A percentile compares a stretch with the other conserved stretches of the same genome.
These are phyloP conservation scores for Odontamblyopus lacepedii DNA, from an alignment of 2,797 vertebrate species.

Conservation along the genomic window DNA sequence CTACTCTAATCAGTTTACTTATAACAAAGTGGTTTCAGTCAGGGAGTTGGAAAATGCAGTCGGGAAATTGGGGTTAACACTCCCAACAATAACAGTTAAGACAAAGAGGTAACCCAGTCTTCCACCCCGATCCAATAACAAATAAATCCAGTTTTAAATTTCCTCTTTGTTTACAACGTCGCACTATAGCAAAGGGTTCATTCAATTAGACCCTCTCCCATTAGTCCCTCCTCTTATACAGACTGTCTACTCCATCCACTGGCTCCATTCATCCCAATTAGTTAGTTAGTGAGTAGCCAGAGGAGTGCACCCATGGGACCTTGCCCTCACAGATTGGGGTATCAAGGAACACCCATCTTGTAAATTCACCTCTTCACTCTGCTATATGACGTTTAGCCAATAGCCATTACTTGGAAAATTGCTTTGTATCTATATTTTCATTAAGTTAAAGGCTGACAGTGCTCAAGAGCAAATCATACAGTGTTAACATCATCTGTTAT, in stretches of 20 bases:
- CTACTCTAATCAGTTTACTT: slow-evolving; percentile 55
- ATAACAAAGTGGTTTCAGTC: slow-evolving; percentile 48
- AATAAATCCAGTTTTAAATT: slow-evolving; percentile 50
- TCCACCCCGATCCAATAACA: slow-evolving; percentile 49
- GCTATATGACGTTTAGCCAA: slow-evolving; percentile 33
- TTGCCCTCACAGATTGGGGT: slow-evolving; percentile 14
- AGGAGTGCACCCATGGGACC: slow-evolving; percentile 63
- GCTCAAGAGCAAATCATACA: not conserved
- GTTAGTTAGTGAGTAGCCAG: slow-evolving; percentile 57
- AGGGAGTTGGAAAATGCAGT: slow-evolving; percentile 27
- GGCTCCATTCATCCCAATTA: slow-evolving; percentile 53
- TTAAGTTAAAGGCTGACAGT: slow-evolving; percentile 7
- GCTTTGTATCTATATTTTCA: slow-evolving; percentile 34
- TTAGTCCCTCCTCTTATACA: slow-evolving; percentile 46
- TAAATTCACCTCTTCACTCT: slow-evolving; percentile 29
- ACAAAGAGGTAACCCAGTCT: slow-evolving; percentile 37
- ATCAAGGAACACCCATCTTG: slow-evolving; percentile 34
- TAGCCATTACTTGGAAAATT: slow-evolving; percentile 29
- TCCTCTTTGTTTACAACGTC: slow-evolving; percentile 59
- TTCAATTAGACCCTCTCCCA: slow-evolving; percentile 66
- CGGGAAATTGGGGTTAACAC: slow-evolving; percentile 32
- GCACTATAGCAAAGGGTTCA: slow-evolving; percentile 57
- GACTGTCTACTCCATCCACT: slow-evolving; percentile 47
- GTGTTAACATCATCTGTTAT: slow-evolving; percentile 40
- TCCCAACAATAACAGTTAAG: slow-evolving; percentile 34